Percentiles rank a stretch among this genome's conserved stretches.
Conservation (phyloP, 2,113 vertebrate species). For the Bombycilla garrulus region DNA sequence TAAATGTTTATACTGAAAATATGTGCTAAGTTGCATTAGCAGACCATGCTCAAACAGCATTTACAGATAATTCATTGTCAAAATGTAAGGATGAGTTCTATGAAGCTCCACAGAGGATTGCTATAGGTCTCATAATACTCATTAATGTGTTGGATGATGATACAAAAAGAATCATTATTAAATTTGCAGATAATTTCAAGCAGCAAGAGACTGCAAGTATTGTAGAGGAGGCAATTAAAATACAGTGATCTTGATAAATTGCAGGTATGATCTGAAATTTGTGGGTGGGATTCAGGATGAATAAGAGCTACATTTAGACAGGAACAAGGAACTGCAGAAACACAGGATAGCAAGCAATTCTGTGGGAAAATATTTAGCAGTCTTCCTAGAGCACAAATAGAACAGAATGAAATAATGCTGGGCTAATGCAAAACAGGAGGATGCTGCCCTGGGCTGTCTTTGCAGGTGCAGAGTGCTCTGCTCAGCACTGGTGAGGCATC, state of each 20-base stretch:
- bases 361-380: neutral
- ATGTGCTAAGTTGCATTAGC: neutral
- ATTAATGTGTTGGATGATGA: neutral
- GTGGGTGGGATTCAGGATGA: neutral
- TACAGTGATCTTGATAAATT: neutral
- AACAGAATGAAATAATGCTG: neutral
- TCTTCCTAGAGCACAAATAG: neutral
- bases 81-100: neutral
- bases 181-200: conserved; percentile 23
- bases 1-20: neutral
- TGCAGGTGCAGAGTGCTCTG: neutral
- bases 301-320: neutral
- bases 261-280: neutral
- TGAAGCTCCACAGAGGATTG: neutral
- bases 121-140: neutral
- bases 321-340: neutral
- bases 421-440: neutral
- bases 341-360: neutral
- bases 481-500: neutral
- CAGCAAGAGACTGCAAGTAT: neutral
- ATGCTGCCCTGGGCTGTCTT: neutral
- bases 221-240: neutral
- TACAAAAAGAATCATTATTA: neutral
- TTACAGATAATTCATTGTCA: neutral
- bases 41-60: neutral